Evolutionary conservation across 2,113 vertebrate genomes (phyloP), one percentile per base, ranked within the genome.

Genomic region (Gopherus flavomarginatus): DNA sequence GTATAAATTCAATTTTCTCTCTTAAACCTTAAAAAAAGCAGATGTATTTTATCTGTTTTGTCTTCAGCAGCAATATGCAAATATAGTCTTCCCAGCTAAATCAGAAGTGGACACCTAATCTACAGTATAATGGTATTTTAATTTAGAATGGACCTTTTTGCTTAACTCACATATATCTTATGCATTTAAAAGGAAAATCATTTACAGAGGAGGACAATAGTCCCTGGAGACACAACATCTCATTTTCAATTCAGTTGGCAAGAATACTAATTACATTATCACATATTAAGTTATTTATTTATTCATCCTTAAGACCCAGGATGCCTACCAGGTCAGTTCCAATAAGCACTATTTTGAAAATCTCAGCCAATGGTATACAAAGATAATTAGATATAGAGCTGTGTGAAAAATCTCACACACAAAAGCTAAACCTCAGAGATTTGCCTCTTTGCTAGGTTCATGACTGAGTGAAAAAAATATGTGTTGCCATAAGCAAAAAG

Each of bases 201-300:
- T 96, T 97, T 97, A 97, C 62, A 94, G 95, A 96, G 90, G 88
- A 92, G 22, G 90, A 94, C 83, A 94, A 89, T 96, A 80, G 86
- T 96, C 98, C 93, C 97, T 78, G 38, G 97, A 98, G 97, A 97
- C 75, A 89, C 84, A 97, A 93, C 96, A 97, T 97, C 97, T 97
- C 96, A 98, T 98, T 98, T 98, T 97, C 95, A 97, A 96, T 98
- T 98, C 98, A 90, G 88, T 90, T 98, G 97, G 95, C 98, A 98
- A 95, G 97, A 98, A 97, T 98, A 97, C 97, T 98, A 98, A 98
- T 98, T 98, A 89, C 86, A 97, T 98, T 98, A 98, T 98, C 98
- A 98, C 97, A 95, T 98, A 98, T 98, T 98, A 97, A 98, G 97
- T 98, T 98, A 98, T 98, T 98, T 98, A 98, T 98, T 98, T 96